A percentile compares a stretch with the other conserved stretches of the same genome.
Conservation (phyloP, 2,797 vertebrate genomes). For the Lepus townsendii region DNA sequence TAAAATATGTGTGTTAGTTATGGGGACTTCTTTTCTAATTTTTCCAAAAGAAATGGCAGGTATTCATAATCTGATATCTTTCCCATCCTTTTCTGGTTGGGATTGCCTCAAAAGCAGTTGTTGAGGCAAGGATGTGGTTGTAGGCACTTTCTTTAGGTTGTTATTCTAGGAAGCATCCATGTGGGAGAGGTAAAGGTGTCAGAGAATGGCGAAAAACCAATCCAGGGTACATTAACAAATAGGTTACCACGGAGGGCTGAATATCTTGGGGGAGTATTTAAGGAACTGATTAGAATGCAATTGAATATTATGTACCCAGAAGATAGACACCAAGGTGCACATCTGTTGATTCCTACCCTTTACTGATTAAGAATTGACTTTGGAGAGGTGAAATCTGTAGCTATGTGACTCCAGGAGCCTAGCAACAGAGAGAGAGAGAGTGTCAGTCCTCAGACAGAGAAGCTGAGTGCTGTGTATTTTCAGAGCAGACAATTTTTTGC, state of each 20-base stretch:
- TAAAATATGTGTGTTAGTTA: neutral
- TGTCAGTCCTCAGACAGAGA: neutral
- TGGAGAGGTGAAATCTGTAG: neutral
- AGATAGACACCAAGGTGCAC: neutral
- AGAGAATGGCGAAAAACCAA: neutral
- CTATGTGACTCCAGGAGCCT: accelerated
- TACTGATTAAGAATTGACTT: neutral
- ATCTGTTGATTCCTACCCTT: neutral
- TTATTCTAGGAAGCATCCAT: neutral
- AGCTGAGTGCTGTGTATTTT: neutral
- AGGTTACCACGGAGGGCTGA: neutral
- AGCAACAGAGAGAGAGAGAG: neutral
- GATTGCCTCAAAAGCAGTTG: neutral
- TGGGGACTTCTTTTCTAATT: neutral
- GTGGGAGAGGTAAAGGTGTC: neutral
- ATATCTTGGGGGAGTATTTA: neutral
- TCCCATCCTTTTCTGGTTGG: neutral
- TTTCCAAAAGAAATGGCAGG: neutral
- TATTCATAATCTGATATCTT: neutral
- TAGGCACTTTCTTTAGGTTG: neutral
- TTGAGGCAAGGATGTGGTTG: neutral
- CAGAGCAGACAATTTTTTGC: neutral
- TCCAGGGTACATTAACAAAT: neutral
- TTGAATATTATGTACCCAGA: neutral
- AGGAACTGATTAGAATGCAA: neutral